Base-by-base conservation (phyloP, 2,113 vertebrate genomes). In the Macquaria ambigua region DNA sequence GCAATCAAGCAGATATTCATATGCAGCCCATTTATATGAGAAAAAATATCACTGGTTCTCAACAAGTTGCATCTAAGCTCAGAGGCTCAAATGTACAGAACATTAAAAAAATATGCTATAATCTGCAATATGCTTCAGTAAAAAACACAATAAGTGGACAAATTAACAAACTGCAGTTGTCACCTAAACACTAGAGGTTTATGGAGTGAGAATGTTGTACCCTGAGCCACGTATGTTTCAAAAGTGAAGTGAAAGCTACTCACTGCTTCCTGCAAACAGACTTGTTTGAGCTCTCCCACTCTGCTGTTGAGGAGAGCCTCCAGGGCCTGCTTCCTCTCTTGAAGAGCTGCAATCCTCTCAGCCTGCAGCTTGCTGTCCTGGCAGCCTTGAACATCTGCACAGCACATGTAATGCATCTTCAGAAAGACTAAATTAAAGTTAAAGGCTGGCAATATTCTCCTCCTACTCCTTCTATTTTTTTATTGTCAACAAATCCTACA, bases 221-320 rank as follows among this genome's bases (percentile, higher is more conserved):
- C 0, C 48, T 15, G 37, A 59, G 25, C 34, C 28, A 5, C 2
- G 6, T 66, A 1, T 14, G 20, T 37, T 63, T 52, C 1, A 11
- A 10, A 64, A 10, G 37, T 52, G 56, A 62, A 23, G 61, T 4
- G 25, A 46, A 68, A 74, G 58, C 23, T 63, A 94, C 94, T 96
- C 88, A 98, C 97, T 48, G 97, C 97, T 90, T 98, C 97, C 90
- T 96, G 96, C 73, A 97, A 89, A 86, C 97, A 98, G 74, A 98
- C 93, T 83, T 96, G 94, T 64, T 95, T 96, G 74, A 98, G 96
- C 85, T 98, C 97, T 72, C 95, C 95, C 46, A 97, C 93, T 66
- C 97, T 96, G 83, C 94, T 83, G 74, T 72, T 95, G 73, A 98
- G 95, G n/a, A 96, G 94, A 69, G 95, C 95, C 94, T 97, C 96